phyloP scores from a whole-genome alignment of 2,888 invertebrate genomes.

The Trisateles emortualis region DNA sequence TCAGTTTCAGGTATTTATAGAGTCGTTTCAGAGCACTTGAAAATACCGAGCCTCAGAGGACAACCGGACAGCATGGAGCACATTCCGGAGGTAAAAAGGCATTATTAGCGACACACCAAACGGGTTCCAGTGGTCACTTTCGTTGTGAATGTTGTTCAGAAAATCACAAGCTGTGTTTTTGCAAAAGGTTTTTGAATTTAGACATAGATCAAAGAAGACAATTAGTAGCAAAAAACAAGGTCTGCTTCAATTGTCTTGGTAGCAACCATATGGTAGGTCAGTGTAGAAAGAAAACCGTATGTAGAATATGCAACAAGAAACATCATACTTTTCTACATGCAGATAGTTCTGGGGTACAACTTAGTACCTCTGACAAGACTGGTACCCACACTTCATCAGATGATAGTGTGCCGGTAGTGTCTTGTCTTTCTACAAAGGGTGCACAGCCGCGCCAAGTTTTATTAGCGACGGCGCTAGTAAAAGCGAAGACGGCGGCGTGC shows the following conservation, averaged over 20 bases:
- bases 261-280: neutral
- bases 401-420: neutral
- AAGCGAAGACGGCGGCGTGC: neutral
- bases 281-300: neutral
- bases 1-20: neutral
- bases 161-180: neutral
- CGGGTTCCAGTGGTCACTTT: too few species aligned
- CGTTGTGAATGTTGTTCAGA: neutral
- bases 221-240: neutral
- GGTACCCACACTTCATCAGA: neutral
- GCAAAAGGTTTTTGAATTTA: neutral
- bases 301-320: neutral
- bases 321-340: neutral
- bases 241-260: constrained; percentile 1
- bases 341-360: too few species aligned
- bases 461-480: neutral
- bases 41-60: neutral
- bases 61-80: neutral
- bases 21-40: neutral
- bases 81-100: neutral
- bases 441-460: neutral
- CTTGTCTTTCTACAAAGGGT: neutral
- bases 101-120: neutral
- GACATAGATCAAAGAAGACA: neutral
- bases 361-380: too few species aligned